Base-by-base conservation (phyloP, 2,888 invertebrate genomes). In the Epinotia nisella region DNA sequence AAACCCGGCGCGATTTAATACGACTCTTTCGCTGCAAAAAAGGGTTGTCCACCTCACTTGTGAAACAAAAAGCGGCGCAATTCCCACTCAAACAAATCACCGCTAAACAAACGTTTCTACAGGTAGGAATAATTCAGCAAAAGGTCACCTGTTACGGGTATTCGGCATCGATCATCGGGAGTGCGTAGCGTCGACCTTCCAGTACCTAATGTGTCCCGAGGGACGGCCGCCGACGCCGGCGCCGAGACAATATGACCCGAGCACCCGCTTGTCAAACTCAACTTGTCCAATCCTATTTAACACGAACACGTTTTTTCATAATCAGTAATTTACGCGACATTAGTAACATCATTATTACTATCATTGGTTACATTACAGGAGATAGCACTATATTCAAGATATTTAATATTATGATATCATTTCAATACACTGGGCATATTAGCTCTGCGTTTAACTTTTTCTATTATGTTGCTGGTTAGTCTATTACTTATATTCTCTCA, bases 101-200 rank as follows among this genome's bases (percentile, higher is more conserved):
- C 87, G 87, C 89, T 90, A 90, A 92, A 89, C 90, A 90, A 92
- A 92, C 87, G 87, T 90, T 91, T 91, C 90, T 89, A 89, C 90
- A 89, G 90, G 90, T 90, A 90, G 86, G 85, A 92, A 92, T 93
- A 93, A 93, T 93, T 92, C 90, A 92, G 83, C 80, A 85, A 91
- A 91, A 93, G 93, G 93, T 93, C 93, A 93, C 92, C 90, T 92
- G 92, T 92, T 90, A 90, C 89, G 88, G 91, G 90, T 87, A 87
- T 90, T 89, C 90, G 88, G 87, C 92, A 92, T 93, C 93, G 93
- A 93, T 93, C 93, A 93, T 93, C 90, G 89, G 90, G 90, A 90
- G 90, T 90, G 88, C 88, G 91, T 87, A 84, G 88, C 84, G 87
- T 83, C 88, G 90, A 87, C 88, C 90, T 88, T 85, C 86, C 86